Conservation (phyloP, 2,113 vertebrate species). For the Fregetta grallaria region DNA sequence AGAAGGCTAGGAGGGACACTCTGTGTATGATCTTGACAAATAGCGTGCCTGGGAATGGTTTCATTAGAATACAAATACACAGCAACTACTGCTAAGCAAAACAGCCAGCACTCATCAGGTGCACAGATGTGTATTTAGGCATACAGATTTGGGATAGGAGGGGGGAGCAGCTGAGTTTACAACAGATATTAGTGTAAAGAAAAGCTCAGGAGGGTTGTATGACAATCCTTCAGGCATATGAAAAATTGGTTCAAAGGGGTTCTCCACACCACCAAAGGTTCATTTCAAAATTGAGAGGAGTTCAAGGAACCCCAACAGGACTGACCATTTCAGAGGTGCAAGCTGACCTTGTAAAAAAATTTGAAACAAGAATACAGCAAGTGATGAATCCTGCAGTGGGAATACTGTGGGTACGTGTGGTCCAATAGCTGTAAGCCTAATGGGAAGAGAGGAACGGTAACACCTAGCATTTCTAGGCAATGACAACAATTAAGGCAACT, state of each 20-base stretch:
- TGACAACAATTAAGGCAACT: background rate
- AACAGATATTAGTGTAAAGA: background rate
- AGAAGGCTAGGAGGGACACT: background rate
- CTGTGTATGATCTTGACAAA: background rate
- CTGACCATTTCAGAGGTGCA: background rate
- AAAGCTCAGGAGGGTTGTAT: background rate
- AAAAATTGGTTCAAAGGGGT: background rate
- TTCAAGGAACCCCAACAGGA: background rate
- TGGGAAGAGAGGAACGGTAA: background rate
- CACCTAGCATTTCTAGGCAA: background rate
- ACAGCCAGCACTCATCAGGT: background rate
- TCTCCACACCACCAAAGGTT: background rate
- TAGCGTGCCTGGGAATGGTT: background rate
- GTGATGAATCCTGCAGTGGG: background rate
- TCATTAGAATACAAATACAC: background rate
- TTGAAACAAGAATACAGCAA: background rate
- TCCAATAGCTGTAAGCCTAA: background rate
- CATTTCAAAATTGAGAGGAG: background rate
- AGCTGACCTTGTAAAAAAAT: background rate
- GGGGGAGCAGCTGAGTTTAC: background rate
- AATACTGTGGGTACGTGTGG: background rate
- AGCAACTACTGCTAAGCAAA: background rate
- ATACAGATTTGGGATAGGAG: background rate
- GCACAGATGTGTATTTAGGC: background rate
- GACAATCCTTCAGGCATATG: background rate